Evolutionary conservation across 2,797 vertebrate genomes (phyloP).

Genomic region (Sus cebifrons): DNA sequence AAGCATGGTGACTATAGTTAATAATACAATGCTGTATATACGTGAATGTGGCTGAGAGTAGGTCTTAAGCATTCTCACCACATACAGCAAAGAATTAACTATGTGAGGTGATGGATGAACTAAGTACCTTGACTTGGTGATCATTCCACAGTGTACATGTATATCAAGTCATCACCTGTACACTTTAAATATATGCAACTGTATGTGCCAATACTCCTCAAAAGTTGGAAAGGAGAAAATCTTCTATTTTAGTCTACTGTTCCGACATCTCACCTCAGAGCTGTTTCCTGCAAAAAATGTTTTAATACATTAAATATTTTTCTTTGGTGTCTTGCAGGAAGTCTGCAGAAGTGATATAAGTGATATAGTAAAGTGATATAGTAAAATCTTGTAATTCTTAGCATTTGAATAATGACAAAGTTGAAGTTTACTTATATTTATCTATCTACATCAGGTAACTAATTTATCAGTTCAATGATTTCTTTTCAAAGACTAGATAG

Average conservation of each 20-base stretch:
- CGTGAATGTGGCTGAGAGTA: background rate
- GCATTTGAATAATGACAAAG: conserved; percentile 33
- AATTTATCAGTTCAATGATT: conserved; percentile 53
- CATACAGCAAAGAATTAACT: background rate
- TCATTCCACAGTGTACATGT: background rate
- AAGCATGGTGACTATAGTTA: background rate
- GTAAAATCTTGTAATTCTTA: conserved; percentile 56
- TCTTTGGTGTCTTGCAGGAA: conserved; percentile 21
- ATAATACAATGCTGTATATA: background rate
- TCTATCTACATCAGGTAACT: conserved; percentile 56
- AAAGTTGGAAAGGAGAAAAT: background rate
- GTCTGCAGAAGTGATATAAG: background rate
- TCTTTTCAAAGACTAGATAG: conserved; percentile 32
- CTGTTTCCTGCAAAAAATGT: background rate
- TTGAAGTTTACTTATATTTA: conserved; percentile 48
- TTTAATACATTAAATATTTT: conserved; percentile 25
- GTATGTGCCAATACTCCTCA: conserved; percentile 12
- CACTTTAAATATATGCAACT: background rate
- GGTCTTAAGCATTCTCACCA: background rate
- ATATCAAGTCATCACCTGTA: background rate
- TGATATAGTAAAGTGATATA: background rate
- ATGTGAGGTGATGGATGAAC: background rate
- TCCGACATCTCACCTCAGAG: background rate
- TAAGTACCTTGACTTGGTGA: background rate
- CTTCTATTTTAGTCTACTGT: background rate